Evolutionary conservation across 2,797 vertebrate species (phyloP).

Genomic region (Tragelaphus oryx): DNA sequence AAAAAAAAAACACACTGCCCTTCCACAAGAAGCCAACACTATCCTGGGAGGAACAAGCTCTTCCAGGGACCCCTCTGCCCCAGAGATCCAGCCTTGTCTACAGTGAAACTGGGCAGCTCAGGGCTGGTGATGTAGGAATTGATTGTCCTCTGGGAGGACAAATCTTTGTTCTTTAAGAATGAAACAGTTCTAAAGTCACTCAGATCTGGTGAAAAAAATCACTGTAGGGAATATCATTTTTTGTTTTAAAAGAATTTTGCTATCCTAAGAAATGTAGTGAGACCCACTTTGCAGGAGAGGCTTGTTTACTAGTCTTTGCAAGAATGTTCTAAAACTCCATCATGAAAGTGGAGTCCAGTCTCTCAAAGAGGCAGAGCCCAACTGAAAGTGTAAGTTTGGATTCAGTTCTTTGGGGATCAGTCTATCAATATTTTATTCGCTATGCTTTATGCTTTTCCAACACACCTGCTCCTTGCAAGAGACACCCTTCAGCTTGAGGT

Average conservation of each 20-base stretch:
- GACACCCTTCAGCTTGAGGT: not conserved
- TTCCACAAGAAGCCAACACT: not conserved
- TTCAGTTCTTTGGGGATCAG: accelerated
- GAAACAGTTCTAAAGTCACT: not conserved
- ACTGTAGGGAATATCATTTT: not conserved
- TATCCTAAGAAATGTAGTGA: not conserved
- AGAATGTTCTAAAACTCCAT: not conserved
- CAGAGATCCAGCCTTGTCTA: not conserved
- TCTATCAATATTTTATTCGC: not conserved
- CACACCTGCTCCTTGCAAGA: not conserved
- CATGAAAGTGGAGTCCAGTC: accelerated
- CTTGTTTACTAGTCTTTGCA: not conserved
- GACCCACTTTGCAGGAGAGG: not conserved
- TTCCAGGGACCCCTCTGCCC: not conserved
- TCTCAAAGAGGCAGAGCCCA: not conserved
- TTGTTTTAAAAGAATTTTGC: not conserved
- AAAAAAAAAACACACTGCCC: not conserved
- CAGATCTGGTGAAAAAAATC: not conserved
- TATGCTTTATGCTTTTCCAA: not conserved
- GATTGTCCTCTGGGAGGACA: not conserved
- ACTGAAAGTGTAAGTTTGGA: not conserved
- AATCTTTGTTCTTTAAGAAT: conserved; percentile 6
- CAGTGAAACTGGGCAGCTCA: not conserved
- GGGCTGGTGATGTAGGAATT: not conserved
- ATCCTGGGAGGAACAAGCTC: not conserved